Evolutionary conservation across 2,888 invertebrate species (phyloP), one percentile per base, ranked within the genome.

Genomic region (Tenthredo distinguenda): DNA sequence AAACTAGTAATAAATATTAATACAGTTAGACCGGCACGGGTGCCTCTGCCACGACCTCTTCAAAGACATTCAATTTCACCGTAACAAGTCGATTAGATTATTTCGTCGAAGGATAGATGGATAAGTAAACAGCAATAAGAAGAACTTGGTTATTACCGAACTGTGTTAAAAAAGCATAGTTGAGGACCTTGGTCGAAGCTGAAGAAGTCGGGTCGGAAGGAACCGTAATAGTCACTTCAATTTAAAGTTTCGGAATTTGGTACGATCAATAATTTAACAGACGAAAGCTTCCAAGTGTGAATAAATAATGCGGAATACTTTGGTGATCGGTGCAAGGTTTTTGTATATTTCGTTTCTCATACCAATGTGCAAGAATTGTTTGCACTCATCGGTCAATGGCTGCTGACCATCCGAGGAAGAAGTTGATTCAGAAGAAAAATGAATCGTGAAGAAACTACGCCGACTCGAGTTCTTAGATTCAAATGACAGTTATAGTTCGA

Each of bases 21-120:
- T 77, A 77, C 77, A 77, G 77, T 77, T 77, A 77, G 50, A 31
- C 26, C 50, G 55, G 55, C 12, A 18, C 47, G 26, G 77, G 55
- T 2, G 40, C n/a, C 4, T n/a, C 43, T 43, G 21, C 43, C 26
- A 68, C 18, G 34, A 26, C 34, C 15, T 68, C 18, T 18, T 15
- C 68, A 34, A 31, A 34, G 47, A 40, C 18, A 31, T 77, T 34
- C n/a, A 55, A 34, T 82, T 82, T 62, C 82, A 74, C 26, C 40
- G 43, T 40, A 43, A 43, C 74, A 12, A 21, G 47, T 43, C 26
- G 74, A 40, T 74, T 40, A 9, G 21, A 31, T 15, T 12, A 43
- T 21, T 74, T 26, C 1, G 21, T 21, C 40, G 6, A 74, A 26
- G 26, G 26, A 43, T 31, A 40, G 18, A 26, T 34, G 68, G 34